phyloP scores from a whole-genome alignment of 2,888 invertebrate species.

The Stomorhina lunata region DNA sequence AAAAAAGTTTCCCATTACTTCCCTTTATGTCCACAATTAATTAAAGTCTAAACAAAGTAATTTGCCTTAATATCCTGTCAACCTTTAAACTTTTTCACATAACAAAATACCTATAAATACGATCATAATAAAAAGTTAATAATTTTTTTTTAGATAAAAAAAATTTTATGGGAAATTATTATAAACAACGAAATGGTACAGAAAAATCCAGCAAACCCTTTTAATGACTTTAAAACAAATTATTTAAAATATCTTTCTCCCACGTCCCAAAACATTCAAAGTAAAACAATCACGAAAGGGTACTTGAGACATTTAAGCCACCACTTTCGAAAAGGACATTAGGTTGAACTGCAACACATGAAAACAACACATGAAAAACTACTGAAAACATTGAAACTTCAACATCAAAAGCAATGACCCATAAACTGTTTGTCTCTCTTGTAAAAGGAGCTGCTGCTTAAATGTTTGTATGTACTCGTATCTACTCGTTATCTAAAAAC shows the following conservation, averaged over 20 bases:
- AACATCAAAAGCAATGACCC: slow-evolving; percentile 63
- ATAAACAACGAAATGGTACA: too few relatives aligned
- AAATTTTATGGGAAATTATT: slow-evolving; percentile 52
- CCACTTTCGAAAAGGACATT: slow-evolving; percentile 45
- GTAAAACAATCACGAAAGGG: slow-evolving; percentile 29
- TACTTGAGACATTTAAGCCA: slow-evolving; percentile 48
- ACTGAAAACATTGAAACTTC: not conserved
- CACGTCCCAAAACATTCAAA: slow-evolving; percentile 28
- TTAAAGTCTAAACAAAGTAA: not conserved
- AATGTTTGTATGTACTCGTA: not conserved
- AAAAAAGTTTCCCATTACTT: slow-evolving; percentile 21
- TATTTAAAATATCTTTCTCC: slow-evolving; percentile 34
- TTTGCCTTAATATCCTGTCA: slow-evolving; percentile 46
- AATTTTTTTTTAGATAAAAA: slow-evolving; percentile 27
- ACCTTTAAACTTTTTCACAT: slow-evolving; percentile 14
- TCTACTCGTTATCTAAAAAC: too few relatives aligned
- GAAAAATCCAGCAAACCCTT: slow-evolving; percentile 33
- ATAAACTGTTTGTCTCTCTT: slow-evolving; percentile 31
- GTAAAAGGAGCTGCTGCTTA: slow-evolving; percentile 1
- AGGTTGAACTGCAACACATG: too few relatives aligned
- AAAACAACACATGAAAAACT: slow-evolving; percentile 20
- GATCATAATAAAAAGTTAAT: not conserved
- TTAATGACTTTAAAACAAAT: slow-evolving; percentile 6
- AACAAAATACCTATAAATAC: not conserved
- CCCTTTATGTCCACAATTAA: not conserved